Percentiles rank a stretch among this genome's conserved stretches.
phyloP scores from a whole-genome alignment of 2,113 vertebrate genomes.

The Microtus ochrogaster region DNA sequence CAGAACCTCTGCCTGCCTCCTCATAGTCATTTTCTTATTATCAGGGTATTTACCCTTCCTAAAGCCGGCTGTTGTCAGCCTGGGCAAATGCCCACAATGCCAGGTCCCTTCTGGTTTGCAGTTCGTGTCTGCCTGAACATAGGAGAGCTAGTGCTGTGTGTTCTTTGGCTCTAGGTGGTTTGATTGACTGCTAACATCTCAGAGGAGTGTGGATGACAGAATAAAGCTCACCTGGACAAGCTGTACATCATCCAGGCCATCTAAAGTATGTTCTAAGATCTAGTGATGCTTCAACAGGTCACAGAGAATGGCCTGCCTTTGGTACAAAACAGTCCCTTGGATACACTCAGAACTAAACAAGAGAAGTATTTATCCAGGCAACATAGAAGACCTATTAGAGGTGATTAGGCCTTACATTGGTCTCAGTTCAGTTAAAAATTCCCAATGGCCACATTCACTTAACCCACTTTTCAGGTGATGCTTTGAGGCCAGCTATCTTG shows the following conservation, averaged over 20 bases:
- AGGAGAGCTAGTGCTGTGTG: rapidly evolving
- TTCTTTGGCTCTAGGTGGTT: not conserved
- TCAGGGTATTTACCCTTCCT: not conserved
- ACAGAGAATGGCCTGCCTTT: not conserved
- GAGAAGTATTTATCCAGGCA: not conserved
- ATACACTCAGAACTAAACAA: not conserved
- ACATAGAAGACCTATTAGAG: not conserved
- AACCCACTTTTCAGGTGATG: not conserved
- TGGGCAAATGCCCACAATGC: not conserved
- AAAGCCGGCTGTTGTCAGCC: not conserved
- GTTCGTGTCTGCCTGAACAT: not conserved
- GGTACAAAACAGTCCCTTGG: not conserved
- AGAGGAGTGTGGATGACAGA: not conserved
- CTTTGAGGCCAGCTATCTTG: too few species aligned
- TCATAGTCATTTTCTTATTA: not conserved
- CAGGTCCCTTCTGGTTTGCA: not conserved
- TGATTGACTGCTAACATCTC: not conserved
- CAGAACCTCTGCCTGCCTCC: not conserved
- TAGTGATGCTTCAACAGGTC: not conserved
- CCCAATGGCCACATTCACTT: not conserved
- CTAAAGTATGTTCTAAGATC: not conserved
- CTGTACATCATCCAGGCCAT: not conserved
- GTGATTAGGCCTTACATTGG: not conserved
- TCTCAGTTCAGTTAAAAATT: not conserved
- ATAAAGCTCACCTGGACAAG: not conserved